These are phyloP conservation scores for Pycnonotus jocosus DNA, from an alignment of 2,113 vertebrate genomes.

Conservation along the genomic window DNA sequence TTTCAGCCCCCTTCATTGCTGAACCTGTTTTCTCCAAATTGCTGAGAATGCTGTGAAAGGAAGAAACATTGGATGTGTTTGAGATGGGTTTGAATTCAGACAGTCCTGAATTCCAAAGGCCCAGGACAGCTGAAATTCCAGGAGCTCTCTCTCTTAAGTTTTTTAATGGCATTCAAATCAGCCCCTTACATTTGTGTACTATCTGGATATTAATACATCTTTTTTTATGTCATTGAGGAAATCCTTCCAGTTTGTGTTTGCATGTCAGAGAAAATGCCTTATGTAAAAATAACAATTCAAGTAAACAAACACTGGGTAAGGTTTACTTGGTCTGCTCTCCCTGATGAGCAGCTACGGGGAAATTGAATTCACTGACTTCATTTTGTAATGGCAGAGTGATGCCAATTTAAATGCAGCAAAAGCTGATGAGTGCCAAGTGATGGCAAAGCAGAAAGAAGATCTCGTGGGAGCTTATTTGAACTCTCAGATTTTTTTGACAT, in stretches of 20 bases:
- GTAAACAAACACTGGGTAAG: neutral
- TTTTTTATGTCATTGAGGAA: constrained; percentile 5
- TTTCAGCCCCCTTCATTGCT: neutral
- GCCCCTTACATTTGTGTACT: neutral
- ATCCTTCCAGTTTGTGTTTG: neutral
- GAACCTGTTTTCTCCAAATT: neutral
- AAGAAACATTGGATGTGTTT: neutral
- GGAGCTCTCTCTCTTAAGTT: neutral
- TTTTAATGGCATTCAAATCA: neutral
- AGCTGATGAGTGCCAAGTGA: neutral
- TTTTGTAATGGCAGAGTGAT: constrained; percentile 14
- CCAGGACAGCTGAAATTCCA: neutral
- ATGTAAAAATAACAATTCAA: neutral
- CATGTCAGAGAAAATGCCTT: neutral
- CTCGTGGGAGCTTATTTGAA: neutral
- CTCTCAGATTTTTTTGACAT: neutral
- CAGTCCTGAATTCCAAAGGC: neutral
- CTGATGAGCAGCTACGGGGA: neutral
- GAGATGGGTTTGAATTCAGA: neutral
- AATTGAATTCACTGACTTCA: constrained; percentile 1
- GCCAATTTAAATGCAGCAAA: constrained; percentile 21
- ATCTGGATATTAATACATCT: neutral
- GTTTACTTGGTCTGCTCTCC: neutral
- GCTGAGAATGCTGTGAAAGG: neutral
- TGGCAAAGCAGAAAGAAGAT: neutral